Evolutionary conservation across 2,888 invertebrate species (phyloP), one percentile per base, ranked within the genome.

Genomic region (Apodemia hepburni): DNA sequence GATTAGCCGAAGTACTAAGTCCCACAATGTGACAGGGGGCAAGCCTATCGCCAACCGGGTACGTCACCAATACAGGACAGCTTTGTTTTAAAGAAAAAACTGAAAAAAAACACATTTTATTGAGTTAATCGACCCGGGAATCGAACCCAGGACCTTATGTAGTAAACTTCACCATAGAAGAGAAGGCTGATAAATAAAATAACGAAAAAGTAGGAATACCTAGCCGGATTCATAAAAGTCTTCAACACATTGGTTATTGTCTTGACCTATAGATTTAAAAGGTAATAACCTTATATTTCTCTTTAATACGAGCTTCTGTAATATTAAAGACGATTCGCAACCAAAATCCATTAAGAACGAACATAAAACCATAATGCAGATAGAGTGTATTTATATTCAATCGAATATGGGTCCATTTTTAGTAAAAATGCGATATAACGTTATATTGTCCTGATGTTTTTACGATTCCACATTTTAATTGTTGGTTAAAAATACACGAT

Each of bases 131-230:
- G 2, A 22, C 1, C 2, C 22, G 22, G 22, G 22, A 22, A 22
- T 2, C 22, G 22, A 22, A 22, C 22, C 22, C 22, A 22, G 22
- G 22, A 22, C 2, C 2, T 22, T 2, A 1, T 22, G 22, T 22
- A 2, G 22, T 2, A 22, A 22, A 22, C 22, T 22, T 2, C 22
- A 22, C 22, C 2, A 22, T 2, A 22, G 22, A 2, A 2, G 22
- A 22, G 2, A 2, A 22, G 22, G 22, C 69, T 71, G 69, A 70
- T 69, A 75, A 70, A 71, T 67, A 70, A 72, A 64, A 62, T 59
- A 15, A 29, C 22, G 17, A 45, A 59, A 27, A 47, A 47, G 51
- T 63, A 58, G 22, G 33, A 61, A 18, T 59, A 42, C 58, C 57
- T 61, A 35, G 49, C 18, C 27, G 51, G 18, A 33, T 59, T 47